These are phyloP conservation scores for Drosophila varians DNA, from an alignment of 1,140 invertebrate species.

Conservation along the genomic window DNA sequence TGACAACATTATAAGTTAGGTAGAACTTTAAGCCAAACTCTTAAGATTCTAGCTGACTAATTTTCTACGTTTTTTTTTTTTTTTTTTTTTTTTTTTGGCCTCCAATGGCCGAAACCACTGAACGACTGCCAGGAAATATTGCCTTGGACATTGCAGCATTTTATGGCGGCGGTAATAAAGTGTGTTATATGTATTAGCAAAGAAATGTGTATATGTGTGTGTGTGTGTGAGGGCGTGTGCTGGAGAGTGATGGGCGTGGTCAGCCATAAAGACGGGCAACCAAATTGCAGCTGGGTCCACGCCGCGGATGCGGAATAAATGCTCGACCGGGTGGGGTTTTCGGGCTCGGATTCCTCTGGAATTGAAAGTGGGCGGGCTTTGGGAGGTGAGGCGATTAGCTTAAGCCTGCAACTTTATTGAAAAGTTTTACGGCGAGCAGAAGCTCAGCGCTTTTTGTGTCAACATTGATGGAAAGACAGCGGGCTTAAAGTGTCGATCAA, in stretches of 20 bases:
- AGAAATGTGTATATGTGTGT: conserved; percentile 1
- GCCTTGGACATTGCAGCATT: conserved; percentile 36
- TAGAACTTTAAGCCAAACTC: too few species aligned
- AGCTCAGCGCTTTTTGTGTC: conserved; percentile 16
- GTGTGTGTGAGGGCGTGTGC: neutral
- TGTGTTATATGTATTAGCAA: conserved; percentile 16
- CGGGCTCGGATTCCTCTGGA: conserved; percentile 4
- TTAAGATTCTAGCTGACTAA: neutral
- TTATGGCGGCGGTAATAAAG: conserved; percentile 52
- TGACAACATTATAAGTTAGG: too few species aligned
- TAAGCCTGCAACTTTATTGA: conserved; percentile 73
- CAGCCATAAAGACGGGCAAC: conserved; percentile 38
- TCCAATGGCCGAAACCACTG: neutral
- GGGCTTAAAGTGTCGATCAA: conserved; percentile 18
- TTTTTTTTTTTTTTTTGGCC: neutral
- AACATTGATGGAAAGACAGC: conserved; percentile 25
- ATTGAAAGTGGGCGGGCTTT: neutral
- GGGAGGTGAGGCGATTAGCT: conserved; percentile 55
- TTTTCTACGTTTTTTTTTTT: conserved; percentile 4
- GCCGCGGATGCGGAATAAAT: conserved; percentile 4
- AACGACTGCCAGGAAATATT: conserved; percentile 32
- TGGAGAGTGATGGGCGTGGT: conserved; percentile 41
- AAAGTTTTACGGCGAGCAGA: conserved; percentile 49
- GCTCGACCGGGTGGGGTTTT: neutral
- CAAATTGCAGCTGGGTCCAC: conserved; percentile 38